These are phyloP conservation scores for Amiota mariae DNA, from an alignment of 2,888 invertebrate species.

Conservation along the genomic window DNA sequence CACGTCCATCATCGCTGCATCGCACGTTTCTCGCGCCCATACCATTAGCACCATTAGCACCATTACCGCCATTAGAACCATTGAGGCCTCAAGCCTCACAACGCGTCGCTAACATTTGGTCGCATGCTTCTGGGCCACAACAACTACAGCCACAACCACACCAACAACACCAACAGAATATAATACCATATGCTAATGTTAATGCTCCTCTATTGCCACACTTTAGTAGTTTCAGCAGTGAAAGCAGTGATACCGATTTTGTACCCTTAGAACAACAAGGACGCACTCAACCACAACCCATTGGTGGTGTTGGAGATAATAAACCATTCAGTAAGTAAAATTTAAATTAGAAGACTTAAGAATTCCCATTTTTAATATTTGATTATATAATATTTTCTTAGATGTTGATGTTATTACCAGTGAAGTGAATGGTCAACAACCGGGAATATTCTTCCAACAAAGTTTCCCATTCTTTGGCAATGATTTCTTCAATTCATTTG, in stretches of 20 bases:
- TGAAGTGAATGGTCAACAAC: constrained; percentile 61
- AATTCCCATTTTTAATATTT: background rate
- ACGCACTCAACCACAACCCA: constrained; percentile 48
- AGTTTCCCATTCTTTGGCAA: constrained; percentile 71
- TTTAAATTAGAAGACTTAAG: background rate
- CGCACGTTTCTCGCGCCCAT: constrained; percentile 63
- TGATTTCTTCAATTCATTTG: constrained; percentile 71
- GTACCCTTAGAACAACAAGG: constrained; percentile 64
- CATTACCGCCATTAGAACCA: constrained; percentile 57
- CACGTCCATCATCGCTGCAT: constrained; percentile 63
- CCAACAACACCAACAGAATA: constrained; percentile 28
- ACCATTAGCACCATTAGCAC: constrained; percentile 60
- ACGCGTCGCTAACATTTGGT: constrained; percentile 61
- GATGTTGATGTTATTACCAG: constrained; percentile 69
- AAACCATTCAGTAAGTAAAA: constrained; percentile 67
- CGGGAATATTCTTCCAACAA: constrained; percentile 68
- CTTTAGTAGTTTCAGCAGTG: constrained; percentile 57
- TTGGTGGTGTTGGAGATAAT: constrained; percentile 42
- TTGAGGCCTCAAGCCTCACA: constrained; percentile 55
- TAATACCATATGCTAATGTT: constrained; percentile 38
- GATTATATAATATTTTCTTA: constrained; percentile 41
- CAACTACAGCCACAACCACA: constrained; percentile 41
- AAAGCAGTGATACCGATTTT: constrained; percentile 62
- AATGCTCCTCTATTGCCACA: constrained; percentile 62
- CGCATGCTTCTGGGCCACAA: constrained; percentile 48